A percentile compares a stretch with the other conserved stretches of the same genome.
These are phyloP conservation scores for Heteromormyrus szaboi DNA, from an alignment of 2,797 vertebrate species.

Conservation along the genomic window DNA sequence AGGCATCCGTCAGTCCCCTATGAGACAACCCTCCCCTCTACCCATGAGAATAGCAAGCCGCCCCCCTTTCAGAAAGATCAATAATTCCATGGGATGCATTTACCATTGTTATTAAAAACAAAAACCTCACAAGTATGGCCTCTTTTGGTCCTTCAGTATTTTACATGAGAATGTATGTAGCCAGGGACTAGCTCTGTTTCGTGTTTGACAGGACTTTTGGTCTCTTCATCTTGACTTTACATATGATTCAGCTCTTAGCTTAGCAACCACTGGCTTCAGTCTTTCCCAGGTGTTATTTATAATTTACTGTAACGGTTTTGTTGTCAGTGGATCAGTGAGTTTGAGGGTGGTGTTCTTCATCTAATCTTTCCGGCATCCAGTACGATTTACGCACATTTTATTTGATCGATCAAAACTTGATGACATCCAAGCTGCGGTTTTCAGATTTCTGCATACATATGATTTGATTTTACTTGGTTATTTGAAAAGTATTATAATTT, in stretches of 20 bases:
- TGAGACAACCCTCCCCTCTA: background rate
- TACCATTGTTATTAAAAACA: slow-evolving; percentile 55
- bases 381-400: background rate
- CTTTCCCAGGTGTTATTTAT: background rate
- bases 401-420: background rate
- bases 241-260: background rate
- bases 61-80: slow-evolving; percentile 34
- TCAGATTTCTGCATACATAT: background rate
- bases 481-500: background rate
- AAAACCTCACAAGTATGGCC: slow-evolving; percentile 24
- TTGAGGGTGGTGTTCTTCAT: background rate
- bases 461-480: background rate
- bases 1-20: background rate
- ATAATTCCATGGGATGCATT: slow-evolving; percentile 50
- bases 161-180: background rate
- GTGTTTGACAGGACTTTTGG: background rate
- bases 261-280: background rate
- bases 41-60: slow-evolving; percentile 3
- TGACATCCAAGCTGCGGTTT: background rate
- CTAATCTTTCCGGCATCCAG: background rate
- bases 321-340: background rate
- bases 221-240: background rate
- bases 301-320: background rate
- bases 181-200: background rate
- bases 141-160: slow-evolving; percentile 26